Evolutionary conservation across 2,797 vertebrate species (phyloP), one percentile per base, ranked within the genome.

Genomic region (Siniperca obscura): DNA sequence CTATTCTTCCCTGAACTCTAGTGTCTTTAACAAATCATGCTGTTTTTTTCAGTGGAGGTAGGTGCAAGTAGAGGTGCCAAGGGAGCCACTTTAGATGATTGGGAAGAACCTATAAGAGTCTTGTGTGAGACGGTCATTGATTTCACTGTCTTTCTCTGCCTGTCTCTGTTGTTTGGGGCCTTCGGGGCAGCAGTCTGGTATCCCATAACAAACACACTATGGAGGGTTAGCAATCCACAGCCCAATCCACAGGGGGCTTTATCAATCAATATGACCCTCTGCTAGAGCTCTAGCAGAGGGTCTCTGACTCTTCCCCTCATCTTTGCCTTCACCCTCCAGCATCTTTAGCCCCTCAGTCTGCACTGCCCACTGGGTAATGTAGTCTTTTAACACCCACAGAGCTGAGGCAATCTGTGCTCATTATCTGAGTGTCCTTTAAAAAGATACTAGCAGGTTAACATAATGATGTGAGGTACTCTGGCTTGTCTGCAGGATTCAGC

Each of bases 181-280:
- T 91, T 86, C 62, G 53, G 91, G 86, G 90, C 90, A 69, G 84
- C 85, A 84, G 90, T 83, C 90, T 87, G 85, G 80, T 83, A 91
- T 92, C 90, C 86, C 78, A 86, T 85, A 92, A 94, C 89, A 91
- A 93, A 92, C 88, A 90, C 83, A 89, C 82, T 65, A 70, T 77
- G 69, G 89, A 86, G 87, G 82, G 74, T 64, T 85, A 89, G 77
- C 74, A 76, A 86, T 86, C 82, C 85, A 78, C 85, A 83, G 87
- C 78, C 68, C 69, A 86, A 86, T 91, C 87, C 89, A 84, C 70
- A 52, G 91, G 91, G 89, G 89, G 87, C 86, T 89, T 92, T 86
- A 93, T 93, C 93, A 94, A 93, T 94, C 92, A 92, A 94, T 94
- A 93, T 81, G 91, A 95, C 94, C 94, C 95, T 94, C 90, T 86